Base-by-base conservation (phyloP, 2,888 invertebrate genomes). In the Alviniconcha strummeri region DNA sequence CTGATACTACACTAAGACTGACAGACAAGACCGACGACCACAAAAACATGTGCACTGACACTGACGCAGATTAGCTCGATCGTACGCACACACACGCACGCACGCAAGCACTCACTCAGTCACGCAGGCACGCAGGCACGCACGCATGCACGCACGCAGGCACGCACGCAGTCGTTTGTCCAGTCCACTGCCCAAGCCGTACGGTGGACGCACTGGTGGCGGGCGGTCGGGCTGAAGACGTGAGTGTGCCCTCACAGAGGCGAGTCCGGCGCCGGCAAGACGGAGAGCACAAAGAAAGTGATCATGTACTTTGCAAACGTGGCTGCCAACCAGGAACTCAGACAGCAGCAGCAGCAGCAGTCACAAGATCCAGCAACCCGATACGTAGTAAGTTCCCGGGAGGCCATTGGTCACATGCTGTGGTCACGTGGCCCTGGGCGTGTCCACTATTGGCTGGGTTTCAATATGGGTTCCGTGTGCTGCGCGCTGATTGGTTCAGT, bases 261-360 rank as follows among this genome's bases (percentile, higher is more conserved):
- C 94, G 98, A 98, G 95, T 98, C 98, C 96, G 99, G 99, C 96
- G 99, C 99, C 95, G 99, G 99, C 95, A 99, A 99, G 96, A 99
- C 99, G 96, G 99, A 99, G 95, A 99, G 99, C 97, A 99, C 99
- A 96, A 99, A 99, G 96, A 99, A 99, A 95, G 99, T 99, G 96
- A 99, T 99, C 96, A 98, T 98, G 94, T 99, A 99, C 96, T 99
- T 99, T 96, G 95, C 95, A 85, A 91, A 93, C 81, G 94, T 94
- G 83, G 99, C 99, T 95, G 98, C 98, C 95, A 98, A 91, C 79
- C 86, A 90, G 64, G 86, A 88, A 13, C 75, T 75, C n/a, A 57
- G 82, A 54, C 76, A 82, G 8, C 82, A 82, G 56, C 60, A 56
- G 56, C 69, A 52, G 57, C 80, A 80, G 55, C 80, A 67, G 17